These are phyloP conservation scores for Tinea semifulvella DNA, from an alignment of 2,888 invertebrate genomes.

Conservation along the genomic window DNA sequence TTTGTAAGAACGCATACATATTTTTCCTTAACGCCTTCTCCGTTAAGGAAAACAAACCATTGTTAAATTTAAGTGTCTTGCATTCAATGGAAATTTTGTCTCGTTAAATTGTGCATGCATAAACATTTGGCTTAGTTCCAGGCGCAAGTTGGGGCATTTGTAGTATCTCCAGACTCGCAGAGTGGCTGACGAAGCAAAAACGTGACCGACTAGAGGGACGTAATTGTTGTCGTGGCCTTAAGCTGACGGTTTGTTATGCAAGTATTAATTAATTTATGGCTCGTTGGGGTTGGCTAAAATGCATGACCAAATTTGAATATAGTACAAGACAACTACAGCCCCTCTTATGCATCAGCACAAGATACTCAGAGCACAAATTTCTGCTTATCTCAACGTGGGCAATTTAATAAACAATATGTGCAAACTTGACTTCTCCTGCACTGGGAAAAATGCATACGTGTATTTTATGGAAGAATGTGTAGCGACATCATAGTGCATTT, in stretches of 20 bases:
- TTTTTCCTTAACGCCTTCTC: no score
- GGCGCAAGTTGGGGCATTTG: slow-evolving; percentile 27
- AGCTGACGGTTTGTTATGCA: slow-evolving; percentile 8
- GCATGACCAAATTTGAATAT: neutral
- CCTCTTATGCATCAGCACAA: no score
- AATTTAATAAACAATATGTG: no score
- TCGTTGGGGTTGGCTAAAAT: neutral
- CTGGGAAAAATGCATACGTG: no score
- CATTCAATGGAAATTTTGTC: slow-evolving; percentile 14
- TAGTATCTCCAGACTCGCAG: slow-evolving; percentile 35
- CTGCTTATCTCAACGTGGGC: no score
- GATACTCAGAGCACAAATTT: no score
- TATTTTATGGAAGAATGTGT: no score
- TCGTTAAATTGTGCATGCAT: slow-evolving; percentile 35
- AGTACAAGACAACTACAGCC: no score
- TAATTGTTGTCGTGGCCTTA: slow-evolving; percentile 9
- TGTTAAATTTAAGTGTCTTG: slow-evolving; percentile 9
- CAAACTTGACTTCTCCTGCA: no score
- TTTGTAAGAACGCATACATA: no score
- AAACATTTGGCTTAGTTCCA: slow-evolving; percentile 50
- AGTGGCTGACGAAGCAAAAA: slow-evolving; percentile 40
- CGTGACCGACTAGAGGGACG: slow-evolving; percentile 31
- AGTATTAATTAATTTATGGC: slow-evolving; percentile 9
- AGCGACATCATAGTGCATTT: no score
- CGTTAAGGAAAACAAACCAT: slow-evolving; percentile 6